These are phyloP conservation scores for Heliconius hermathena DNA, from an alignment of 1,140 invertebrate species.

Conservation along the genomic window DNA sequence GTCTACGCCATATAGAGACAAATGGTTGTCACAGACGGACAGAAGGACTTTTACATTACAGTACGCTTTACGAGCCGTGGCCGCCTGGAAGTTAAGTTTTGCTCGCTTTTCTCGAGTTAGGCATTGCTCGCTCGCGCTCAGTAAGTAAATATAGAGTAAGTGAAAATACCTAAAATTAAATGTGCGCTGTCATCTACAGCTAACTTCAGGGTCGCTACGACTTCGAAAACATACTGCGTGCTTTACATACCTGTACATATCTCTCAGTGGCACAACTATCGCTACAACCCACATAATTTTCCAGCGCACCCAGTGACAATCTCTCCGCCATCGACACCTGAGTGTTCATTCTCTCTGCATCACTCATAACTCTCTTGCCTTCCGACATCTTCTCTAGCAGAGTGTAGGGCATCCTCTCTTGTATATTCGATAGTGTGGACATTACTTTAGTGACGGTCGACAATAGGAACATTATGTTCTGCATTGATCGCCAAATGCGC, in stretches of 20 bases:
- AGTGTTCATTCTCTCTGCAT: constrained; percentile 49
- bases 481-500: constrained; percentile 84
- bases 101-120: too few relatives aligned
- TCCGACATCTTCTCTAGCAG: constrained; percentile 61
- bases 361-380: constrained; percentile 46
- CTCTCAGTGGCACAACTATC: constrained; percentile 41
- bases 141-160: too few relatives aligned
- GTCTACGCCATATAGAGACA: too few relatives aligned
- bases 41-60: too few relatives aligned
- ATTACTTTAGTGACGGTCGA: constrained; percentile 83
- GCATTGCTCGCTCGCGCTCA: too few relatives aligned
- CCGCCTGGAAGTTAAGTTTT: too few relatives aligned
- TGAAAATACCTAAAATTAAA: too few relatives aligned
- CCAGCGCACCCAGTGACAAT: constrained; percentile 50
- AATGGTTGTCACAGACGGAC: too few relatives aligned
- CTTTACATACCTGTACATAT: constrained; percentile 68
- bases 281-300: constrained; percentile 51
- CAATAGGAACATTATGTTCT: constrained; percentile 84
- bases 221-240: too few relatives aligned
- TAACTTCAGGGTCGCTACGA: too few relatives aligned
- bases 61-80: too few relatives aligned
- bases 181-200: too few relatives aligned
- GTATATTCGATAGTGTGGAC: constrained; percentile 76
- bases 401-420: constrained; percentile 58
- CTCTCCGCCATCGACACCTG: constrained; percentile 54